These are phyloP conservation scores for Parthenolecanium corni DNA, from an alignment of 2,888 invertebrate species.

Conservation along the genomic window DNA sequence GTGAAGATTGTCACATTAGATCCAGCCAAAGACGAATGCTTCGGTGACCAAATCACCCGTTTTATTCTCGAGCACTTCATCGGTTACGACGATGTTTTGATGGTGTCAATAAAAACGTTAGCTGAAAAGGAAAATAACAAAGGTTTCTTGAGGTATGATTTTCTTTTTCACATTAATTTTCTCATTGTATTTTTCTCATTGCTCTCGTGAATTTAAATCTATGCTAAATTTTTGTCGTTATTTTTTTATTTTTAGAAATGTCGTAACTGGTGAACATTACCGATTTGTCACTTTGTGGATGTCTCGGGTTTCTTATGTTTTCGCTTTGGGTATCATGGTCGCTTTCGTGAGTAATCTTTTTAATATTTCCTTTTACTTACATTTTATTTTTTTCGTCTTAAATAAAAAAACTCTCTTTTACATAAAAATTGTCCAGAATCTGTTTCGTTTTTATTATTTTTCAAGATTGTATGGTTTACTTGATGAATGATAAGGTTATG, in stretches of 20 bases:
- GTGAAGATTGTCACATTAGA: conserved; percentile 79
- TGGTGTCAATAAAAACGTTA: conserved; percentile 89
- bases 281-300: conserved; percentile 96
- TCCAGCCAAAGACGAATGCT: conserved; percentile 77
- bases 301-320: conserved; percentile 85
- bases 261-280: conserved; percentile 96
- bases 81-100: conserved; percentile 92
- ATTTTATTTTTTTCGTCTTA: neutral
- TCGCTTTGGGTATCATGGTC: conserved; percentile 94
- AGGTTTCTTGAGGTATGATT: conserved; percentile 65
- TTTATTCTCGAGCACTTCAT: conserved; percentile 84
- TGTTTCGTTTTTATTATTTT: neutral
- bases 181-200: neutral
- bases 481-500: too few species aligned
- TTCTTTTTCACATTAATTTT: neutral
- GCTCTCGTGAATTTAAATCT: neutral
- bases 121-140: conserved; percentile 95
- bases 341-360: conserved; percentile 76
- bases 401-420: too few species aligned
- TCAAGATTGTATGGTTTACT: neutral
- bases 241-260: conserved; percentile 57
- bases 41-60: conserved; percentile 83
- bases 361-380: neutral
- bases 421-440: too few species aligned
- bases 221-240: conserved; percentile 17